Evolutionary conservation across 1,140 invertebrate genomes (phyloP), one percentile per base, ranked within the genome.

Genomic region (Scaptomyza graminum): DNA sequence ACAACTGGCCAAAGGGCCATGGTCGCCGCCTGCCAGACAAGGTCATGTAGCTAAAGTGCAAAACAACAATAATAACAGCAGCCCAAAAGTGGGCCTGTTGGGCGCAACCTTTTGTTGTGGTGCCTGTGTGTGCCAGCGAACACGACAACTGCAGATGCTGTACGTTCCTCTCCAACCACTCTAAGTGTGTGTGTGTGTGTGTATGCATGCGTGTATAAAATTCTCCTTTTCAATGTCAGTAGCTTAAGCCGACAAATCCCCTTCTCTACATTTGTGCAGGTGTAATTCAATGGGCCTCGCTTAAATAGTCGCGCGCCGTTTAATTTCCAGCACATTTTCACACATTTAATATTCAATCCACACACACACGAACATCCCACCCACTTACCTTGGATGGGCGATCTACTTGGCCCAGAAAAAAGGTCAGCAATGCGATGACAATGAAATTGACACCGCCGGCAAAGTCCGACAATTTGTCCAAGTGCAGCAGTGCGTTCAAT

Each of bases 401-500:
- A 61, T 93, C 93, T 54, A 95, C 95, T 93, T 97, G 95, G 15
- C 96, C 96, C 8, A 98, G 93, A 78, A 96, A 95, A 92, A 98
- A 97, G 5, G 97, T 97, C 5, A 98, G 92, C 52, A 98, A 90
- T 11, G 97, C 97, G 59, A 98, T 93, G 43, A 97, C 95, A 66
- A 98, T 96, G 91, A 98, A 98, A 92, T 98, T 98, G 47, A 95
- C 95, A 60, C 97, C 97, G 6, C 97, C 97, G 62, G 97, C 97
- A 93, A 98, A 97, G 92, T 98, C 97, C 0, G 97, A 97, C 12
- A 98, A 92, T 93, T 97, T 98, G 87, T 98, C 97, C 93, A 96
- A 94, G 92, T 97, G 96, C 79, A 97, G 96, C 43, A 95, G 94
- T 8, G 96, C 96, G 28, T 97, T 97, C 63, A 98, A 94, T 13